Evolutionary conservation across 2,888 invertebrate genomes (phyloP), one percentile per base, ranked within the genome.

Genomic region (Lacanobia oleracea): DNA sequence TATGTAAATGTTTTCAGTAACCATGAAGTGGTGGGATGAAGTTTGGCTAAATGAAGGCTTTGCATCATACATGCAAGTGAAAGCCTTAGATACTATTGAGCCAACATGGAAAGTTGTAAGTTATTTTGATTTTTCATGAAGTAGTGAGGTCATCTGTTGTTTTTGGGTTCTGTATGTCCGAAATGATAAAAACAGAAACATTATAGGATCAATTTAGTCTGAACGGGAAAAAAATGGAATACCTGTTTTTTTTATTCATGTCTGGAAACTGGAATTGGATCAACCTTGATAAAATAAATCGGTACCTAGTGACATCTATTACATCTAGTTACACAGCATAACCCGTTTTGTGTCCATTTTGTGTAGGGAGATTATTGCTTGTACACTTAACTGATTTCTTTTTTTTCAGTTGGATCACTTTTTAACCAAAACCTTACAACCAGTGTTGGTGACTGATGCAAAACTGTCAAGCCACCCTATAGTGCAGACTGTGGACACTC

Each of bases 21-120:
- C 99, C 8, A 98, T 99, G 98, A 97, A 97, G 84, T 99, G 99
- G 99, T 98, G 98, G 98, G 98, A 98, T 90, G 99, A 99, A 91
- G 94, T 98, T 1, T 98, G 99, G 99, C 95, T 99, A 33, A 99
- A 99, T 89, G 96, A 96, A 90, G 99, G 99, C 0, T 99, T 99
- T 91, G 99, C 99, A 5, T 97, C 97, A 2, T 99, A 98, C 91
- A 98, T 99, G 94, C 97, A 98, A 92, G 98, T 97, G 86, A 98
- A 98, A 91, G 98, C 98, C 8, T 96, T 98, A 0, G 94, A 97
- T 85, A 94, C 96, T 21, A 97, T 97, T 65, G 97, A 98, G 84
- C 97, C 98, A 0, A 97, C 97, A 12, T 99, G 98, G 98, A 97
- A 97, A 88, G 97, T 98, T 97, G 98, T 98, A 95, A 54, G 80